These are phyloP conservation scores for Dynastes tityus DNA, from an alignment of 2,888 invertebrate species.

Conservation along the genomic window DNA sequence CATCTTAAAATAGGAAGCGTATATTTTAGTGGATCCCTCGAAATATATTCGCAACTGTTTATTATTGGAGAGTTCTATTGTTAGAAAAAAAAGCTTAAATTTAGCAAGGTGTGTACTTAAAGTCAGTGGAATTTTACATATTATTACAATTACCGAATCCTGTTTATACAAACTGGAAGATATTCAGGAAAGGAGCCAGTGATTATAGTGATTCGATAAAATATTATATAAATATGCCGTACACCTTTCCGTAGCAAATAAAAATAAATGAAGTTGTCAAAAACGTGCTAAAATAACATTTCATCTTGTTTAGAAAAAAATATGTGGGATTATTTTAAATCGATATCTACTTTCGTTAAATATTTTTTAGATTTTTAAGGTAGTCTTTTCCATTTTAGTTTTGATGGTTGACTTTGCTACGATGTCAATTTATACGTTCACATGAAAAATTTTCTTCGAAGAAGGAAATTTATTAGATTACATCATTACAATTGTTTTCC, in stretches of 20 bases:
- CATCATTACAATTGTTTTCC: too few species aligned
- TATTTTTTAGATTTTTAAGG: too few species aligned
- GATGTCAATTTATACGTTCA: too few species aligned
- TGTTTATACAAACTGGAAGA: constrained; percentile 35
- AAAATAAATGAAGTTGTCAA: constrained; percentile 26
- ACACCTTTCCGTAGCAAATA: constrained; percentile 1
- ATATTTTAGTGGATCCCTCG: constrained; percentile 17
- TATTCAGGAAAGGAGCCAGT: constrained; percentile 25
- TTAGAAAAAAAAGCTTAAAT: constrained; percentile 19
- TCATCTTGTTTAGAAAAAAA: neutral
- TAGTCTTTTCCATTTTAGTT: too few species aligned
- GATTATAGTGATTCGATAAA: constrained; percentile 14
- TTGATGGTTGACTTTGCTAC: too few species aligned
- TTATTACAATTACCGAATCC: constrained; percentile 33
- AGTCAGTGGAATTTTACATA: constrained; percentile 26
- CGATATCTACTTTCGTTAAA: neutral
- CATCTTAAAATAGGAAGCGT: neutral
- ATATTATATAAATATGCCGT: constrained; percentile 39
- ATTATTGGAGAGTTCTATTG: constrained; percentile 36
- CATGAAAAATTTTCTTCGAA: too few species aligned
- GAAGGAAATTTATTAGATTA: too few species aligned
- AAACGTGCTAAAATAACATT: neutral
- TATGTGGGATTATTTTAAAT: neutral
- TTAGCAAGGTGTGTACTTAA: constrained; percentile 25
- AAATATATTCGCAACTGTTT: constrained; percentile 24